These are phyloP conservation scores for Mionectes macconnelli DNA, from an alignment of 2,113 vertebrate species.

Conservation along the genomic window DNA sequence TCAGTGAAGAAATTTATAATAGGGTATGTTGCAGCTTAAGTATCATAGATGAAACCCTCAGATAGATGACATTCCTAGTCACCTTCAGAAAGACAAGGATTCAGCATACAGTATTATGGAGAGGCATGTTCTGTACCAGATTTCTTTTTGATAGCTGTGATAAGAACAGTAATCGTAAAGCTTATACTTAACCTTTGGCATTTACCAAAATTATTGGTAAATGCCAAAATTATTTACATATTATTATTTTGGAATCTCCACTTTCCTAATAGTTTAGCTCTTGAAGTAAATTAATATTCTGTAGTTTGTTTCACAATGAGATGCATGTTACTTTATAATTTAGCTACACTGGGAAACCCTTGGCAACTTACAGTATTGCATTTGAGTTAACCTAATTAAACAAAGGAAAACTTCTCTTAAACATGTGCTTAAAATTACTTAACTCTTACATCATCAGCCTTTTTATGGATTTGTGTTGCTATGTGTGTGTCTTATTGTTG, in stretches of 20 bases:
- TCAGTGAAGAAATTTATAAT: conserved; percentile 90
- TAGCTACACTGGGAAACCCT: neutral
- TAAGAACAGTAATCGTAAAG: neutral
- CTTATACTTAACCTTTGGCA: neutral
- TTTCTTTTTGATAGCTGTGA: neutral
- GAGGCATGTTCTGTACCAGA: neutral
- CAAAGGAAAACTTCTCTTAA: neutral
- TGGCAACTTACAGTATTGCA: neutral
- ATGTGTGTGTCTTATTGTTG: neutral
- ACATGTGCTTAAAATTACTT: neutral
- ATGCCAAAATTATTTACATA: neutral
- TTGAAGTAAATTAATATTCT: neutral
- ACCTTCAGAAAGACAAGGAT: neutral
- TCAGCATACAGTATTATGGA: neutral
- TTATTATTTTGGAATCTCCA: neutral
- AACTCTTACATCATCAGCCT: neutral
- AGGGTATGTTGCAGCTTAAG: conserved; percentile 77
- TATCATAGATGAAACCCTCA: neutral
- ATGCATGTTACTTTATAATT: neutral
- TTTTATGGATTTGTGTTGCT: neutral
- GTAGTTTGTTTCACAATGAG: neutral
- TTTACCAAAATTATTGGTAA: neutral
- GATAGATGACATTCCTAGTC: neutral
- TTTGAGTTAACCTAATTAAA: neutral
- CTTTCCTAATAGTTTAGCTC: neutral